Conservation (phyloP, 2,113 vertebrate species). For the Origma solitaria region DNA sequence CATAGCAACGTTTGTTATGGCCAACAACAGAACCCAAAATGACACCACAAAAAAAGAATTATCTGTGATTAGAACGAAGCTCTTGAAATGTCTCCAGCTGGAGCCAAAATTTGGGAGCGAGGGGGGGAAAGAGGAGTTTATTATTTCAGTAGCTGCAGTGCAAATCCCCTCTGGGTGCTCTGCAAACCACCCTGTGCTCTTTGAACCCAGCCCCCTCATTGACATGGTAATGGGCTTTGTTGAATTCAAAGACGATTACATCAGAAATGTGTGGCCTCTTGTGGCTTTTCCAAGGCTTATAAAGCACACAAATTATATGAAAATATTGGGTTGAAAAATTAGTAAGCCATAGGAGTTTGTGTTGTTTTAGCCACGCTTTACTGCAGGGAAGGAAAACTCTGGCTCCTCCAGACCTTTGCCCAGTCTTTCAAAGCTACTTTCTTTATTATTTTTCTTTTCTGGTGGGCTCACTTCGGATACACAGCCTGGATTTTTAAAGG, state of each 20-base stretch:
- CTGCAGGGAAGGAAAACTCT: conserved; percentile 73
- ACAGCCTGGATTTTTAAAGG: conserved; percentile 13
- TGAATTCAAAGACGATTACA: conserved; percentile 85
- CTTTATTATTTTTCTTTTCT: conserved; percentile 67
- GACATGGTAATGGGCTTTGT: conserved; percentile 79
- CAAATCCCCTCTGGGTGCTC: conserved; percentile 76
- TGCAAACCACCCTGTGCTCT: conserved; percentile 56
- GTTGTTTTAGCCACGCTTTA: conserved; percentile 81
- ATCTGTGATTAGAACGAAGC: conserved; percentile 70
- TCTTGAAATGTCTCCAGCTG: conserved; percentile 60
- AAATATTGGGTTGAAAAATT: conserved; percentile 83
- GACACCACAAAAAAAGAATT: conserved; percentile 75
- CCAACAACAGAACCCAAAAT: conserved; percentile 62
- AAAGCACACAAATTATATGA: conserved; percentile 81
- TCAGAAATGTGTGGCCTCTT: conserved; percentile 77
- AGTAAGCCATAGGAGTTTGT: conserved; percentile 79
- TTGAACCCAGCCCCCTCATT: conserved; percentile 69
- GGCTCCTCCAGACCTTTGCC: conserved; percentile 64
- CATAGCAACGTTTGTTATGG: conserved; percentile 64
- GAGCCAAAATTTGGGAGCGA: conserved; percentile 58
- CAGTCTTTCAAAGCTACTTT: conserved; percentile 61
- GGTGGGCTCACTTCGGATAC: conserved; percentile 49
- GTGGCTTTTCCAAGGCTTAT: conserved; percentile 76
- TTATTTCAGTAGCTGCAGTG: conserved; percentile 80
- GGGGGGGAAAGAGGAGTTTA: conserved; percentile 60